Base-by-base conservation (phyloP, 2,888 invertebrate species). In the Thecocarcelia acutangulata region DNA sequence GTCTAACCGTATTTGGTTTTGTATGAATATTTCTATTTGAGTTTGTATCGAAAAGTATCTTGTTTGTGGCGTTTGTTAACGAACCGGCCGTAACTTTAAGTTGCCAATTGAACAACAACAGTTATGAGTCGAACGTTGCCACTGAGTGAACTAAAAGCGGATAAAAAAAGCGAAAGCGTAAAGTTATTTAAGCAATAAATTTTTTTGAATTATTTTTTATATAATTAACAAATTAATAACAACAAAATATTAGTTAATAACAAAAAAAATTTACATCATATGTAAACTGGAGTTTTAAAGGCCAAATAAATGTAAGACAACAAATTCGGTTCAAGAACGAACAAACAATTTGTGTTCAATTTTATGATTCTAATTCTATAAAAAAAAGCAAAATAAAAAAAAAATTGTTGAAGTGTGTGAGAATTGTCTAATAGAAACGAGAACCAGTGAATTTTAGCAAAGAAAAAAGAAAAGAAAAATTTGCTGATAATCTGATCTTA, bases 61-160 rank as follows among this genome's bases (percentile, higher is more conserved):
- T 42, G 33, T 33, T 33, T 33, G 33, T 69, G 33, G 46, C 13
- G 40, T 63, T 80, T 54, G 59, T 76, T 76, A 68, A 68, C 76
- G 66, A 82, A 70, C 78, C 74, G 74, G 74, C 77, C 80, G 68
- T 40, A 78, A 46, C 81, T 63, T 46, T 52, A 74, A 70, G 50
- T 52, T 78, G 64, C 58, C 59, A 74, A 78, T 59, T 82, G 52
- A 46, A 70, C 80, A 80, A 81, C 66, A 83, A 83, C 80, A 84
- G 84, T 84, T 83, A 82, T 64, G 82, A 84, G 82, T 73, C 61
- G 77, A 70, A 80, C 82, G 80, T 84, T 82, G 84, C 78, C 84
- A 78, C 59, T 74, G 84, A 82, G 58, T 75, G 79, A 78, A 83
- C 83, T 69, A 50, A 56, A 76, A 83, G 83, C 84, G 81, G 84